phyloP scores from a whole-genome alignment of 2,113 vertebrate genomes.

The Actinemys pallida region DNA sequence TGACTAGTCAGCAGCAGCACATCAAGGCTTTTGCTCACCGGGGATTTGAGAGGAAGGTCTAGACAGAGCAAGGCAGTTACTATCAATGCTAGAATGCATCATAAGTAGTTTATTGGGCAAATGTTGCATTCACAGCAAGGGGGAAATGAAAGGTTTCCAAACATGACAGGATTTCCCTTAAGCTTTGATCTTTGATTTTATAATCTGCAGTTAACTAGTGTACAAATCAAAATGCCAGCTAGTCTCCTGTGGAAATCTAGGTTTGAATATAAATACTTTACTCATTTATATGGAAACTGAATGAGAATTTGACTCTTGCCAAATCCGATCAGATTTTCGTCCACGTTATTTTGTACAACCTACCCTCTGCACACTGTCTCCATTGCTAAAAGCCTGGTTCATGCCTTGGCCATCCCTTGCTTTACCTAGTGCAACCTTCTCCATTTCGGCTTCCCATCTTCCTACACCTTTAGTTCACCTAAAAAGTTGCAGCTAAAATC shows the following conservation, averaged over 20 bases:
- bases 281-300: fast-evolving
- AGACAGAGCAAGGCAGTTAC: neutral
- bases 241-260: conserved; percentile 7
- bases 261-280: neutral
- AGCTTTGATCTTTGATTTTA: conserved; percentile 48
- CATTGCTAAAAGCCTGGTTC: neutral
- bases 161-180: neutral
- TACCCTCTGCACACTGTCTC: neutral
- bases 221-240: conserved; percentile 48
- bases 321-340: neutral
- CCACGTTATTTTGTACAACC: neutral
- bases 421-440: neutral
- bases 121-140: neutral
- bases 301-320: neutral
- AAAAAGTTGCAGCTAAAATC: neutral
- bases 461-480: neutral
- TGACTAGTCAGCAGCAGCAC: neutral
- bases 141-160: conserved; percentile 3
- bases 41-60: neutral
- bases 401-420: neutral
- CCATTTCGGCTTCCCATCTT: neutral
- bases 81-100: neutral
- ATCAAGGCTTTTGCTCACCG: neutral
- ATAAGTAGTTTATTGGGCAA: conserved; percentile 4
- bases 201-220: conserved; percentile 13